Base-by-base conservation (phyloP, 2,888 invertebrate species). In the Netelia virgata region DNA sequence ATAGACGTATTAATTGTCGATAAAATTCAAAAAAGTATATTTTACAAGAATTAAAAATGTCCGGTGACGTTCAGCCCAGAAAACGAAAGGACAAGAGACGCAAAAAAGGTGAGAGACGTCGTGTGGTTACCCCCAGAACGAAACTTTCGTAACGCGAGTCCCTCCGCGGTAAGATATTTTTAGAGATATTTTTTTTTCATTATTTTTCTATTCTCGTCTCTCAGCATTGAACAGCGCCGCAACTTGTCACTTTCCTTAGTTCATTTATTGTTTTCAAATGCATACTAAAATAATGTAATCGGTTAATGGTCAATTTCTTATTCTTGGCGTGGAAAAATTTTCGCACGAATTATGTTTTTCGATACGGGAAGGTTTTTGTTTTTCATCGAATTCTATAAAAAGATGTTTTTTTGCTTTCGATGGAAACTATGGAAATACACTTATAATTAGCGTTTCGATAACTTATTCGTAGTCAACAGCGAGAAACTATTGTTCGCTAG, bases 41-140 rank as follows among this genome's bases (percentile, higher is more conserved):
- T 69, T 43, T 1, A 36, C 5, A 53, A 59, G 11, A 53, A 41
- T 61, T 55, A 53, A 79, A 94, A 94, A 97, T 97, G 97, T 97
- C 97, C 93, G 97, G 97, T 90, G 97, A 97, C 94, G 96, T 97
- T 90, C 97, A 97, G 94, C 97, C 97, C 92, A 96, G 97, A 92
- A 97, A 97, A 94, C 96, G 97, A 90, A 97, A 97, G 94, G 97
- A 97, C 93, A 97, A 97, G 94, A 96, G 96, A 93, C 96, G 96
- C 93, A 97, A 96, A 94, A 97, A 97, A 96, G 97, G 97, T 97
- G 95, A 94, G 91, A 88, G 79, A 50, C 41, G 74, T 83, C 79
- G 69, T 16, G 68, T 43, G 64, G 16, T 61, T 14, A 59, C 75
- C 64, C 14, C 64, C 47, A 14, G 28, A 20, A 66, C 75, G 66